phyloP scores from a whole-genome alignment of 2,888 invertebrate species.

The Tetropium fuscum region DNA sequence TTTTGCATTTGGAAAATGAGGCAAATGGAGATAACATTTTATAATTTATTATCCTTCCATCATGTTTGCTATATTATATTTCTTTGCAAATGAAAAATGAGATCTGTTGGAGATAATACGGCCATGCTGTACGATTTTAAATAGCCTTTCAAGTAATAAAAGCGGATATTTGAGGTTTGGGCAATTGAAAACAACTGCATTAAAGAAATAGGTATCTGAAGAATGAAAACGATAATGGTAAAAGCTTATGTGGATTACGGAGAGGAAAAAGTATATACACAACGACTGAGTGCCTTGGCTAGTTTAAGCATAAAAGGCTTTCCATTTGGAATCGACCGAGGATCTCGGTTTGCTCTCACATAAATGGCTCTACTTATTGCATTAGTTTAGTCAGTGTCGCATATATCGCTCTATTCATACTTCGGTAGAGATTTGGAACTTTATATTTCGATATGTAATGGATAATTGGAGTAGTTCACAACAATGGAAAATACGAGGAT shows the following conservation, averaged over 20 bases:
- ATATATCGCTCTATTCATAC: constrained; percentile 14
- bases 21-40: no score
- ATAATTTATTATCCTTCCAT: no score
- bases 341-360: constrained; percentile 59
- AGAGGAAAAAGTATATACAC: constrained; percentile 47
- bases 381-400: constrained; percentile 58
- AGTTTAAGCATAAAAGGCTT: constrained; percentile 57
- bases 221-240: constrained; percentile 47
- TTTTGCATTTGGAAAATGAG: no score
- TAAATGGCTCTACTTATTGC: constrained; percentile 59
- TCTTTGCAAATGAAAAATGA: no score
- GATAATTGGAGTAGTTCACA: no score
- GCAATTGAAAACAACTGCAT: constrained; percentile 45
- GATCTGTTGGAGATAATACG: not conserved
- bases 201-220: constrained; percentile 42
- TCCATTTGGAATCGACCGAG: constrained; percentile 55
- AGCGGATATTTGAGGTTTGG: constrained; percentile 22
- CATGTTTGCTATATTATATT: no score
- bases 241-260: constrained; percentile 47
- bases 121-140: constrained; percentile 3
- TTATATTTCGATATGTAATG: constrained; percentile 14
- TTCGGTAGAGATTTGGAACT: constrained; percentile 17
- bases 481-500: no score
- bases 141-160: constrained; percentile 12
- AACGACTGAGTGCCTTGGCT: constrained; percentile 45